Conservation (phyloP, 2,888 invertebrate genomes). For the Agonum fuliginosum region DNA sequence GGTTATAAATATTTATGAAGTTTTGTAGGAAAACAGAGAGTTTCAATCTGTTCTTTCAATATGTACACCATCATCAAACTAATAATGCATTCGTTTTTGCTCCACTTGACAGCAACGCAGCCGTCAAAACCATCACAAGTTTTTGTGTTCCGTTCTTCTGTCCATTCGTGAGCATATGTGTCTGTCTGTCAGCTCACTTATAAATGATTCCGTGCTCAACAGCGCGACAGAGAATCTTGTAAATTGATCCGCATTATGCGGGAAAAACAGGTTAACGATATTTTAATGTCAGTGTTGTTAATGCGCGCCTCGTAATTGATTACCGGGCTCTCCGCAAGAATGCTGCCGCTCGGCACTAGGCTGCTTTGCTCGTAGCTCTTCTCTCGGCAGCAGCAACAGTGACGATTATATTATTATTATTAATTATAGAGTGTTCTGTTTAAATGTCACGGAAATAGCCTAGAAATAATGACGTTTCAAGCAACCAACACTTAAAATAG, state of each 20-base stretch:
- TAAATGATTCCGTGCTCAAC: constrained; percentile 53
- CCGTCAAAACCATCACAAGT: constrained; percentile 25
- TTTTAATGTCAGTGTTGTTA: constrained; percentile 54
- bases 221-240: constrained; percentile 53
- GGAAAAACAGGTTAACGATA: constrained; percentile 57
- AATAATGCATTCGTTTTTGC: constrained; percentile 24
- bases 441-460: constrained; percentile 35
- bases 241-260: constrained; percentile 56
- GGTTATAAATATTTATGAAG: background rate
- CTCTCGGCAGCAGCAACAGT: background rate
- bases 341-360: constrained; percentile 19
- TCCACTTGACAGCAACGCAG: constrained; percentile 10
- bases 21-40: background rate
- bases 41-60: too few species aligned
- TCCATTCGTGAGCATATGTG: constrained; percentile 36
- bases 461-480: background rate
- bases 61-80: background rate
- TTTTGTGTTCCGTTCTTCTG: constrained; percentile 7
- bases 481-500: background rate
- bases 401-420: constrained; percentile 44
- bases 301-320: constrained; percentile 41
- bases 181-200: constrained; percentile 47
- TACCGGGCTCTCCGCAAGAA: constrained; percentile 38
- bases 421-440: constrained; percentile 25
- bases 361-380: background rate